Conservation (phyloP, 2,113 vertebrate species). For the Merops nubicus region DNA sequence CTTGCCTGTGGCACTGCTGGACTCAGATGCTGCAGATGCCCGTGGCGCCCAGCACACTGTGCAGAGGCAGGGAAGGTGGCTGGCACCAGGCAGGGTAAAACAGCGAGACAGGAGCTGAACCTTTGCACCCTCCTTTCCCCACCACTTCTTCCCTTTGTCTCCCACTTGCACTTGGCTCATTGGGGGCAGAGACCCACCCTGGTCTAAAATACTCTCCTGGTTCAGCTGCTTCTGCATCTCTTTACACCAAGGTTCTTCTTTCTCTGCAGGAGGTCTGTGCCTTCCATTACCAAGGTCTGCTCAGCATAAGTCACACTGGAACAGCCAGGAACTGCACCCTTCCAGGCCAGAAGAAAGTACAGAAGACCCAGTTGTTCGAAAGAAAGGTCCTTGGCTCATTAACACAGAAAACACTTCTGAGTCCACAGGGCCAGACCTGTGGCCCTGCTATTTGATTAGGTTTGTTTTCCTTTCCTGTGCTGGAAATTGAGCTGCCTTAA, state of each 20-base stretch:
- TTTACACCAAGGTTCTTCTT: not conserved
- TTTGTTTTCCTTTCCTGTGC: not conserved
- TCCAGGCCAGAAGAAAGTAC: not conserved
- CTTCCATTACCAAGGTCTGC: not conserved
- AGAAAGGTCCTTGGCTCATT: not conserved
- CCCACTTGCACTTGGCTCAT: not conserved
- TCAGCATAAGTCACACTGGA: not conserved
- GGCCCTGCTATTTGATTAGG: not conserved
- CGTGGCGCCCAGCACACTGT: rapidly evolving
- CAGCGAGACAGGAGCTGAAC: not conserved
- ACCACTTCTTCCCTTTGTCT: not conserved
- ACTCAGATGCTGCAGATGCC: not conserved
- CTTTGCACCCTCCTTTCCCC: not conserved
- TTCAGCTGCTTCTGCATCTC: not conserved
- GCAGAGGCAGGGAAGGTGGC: not conserved
- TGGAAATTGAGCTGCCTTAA: not conserved
- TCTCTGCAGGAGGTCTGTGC: not conserved
- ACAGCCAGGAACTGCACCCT: not conserved
- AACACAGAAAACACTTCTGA: not conserved
- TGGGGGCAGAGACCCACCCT: not conserved
- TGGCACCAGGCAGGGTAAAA: not conserved
- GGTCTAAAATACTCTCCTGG: not conserved
- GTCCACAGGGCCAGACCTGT: not conserved
- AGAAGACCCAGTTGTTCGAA: not conserved
- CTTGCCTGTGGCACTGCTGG: not conserved